Conservation (phyloP, 2,888 invertebrate genomes). For the Cataglyphis albicans region DNA sequence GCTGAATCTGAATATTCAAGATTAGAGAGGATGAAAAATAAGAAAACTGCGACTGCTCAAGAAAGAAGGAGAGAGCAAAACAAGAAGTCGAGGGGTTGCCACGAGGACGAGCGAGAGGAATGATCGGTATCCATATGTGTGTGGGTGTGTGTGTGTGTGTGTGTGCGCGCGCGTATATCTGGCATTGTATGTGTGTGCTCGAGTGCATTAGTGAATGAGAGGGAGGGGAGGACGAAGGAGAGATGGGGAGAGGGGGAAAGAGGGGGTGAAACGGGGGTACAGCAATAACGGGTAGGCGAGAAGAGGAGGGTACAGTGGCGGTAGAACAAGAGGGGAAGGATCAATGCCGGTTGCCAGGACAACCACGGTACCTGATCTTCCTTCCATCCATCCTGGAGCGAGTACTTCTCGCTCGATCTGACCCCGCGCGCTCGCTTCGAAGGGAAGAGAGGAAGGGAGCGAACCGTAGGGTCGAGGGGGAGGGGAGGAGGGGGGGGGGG, state of each 20-base stretch:
- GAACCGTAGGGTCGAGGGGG: not conserved
- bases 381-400: conserved; percentile 79
- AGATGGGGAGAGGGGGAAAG: conserved; percentile 30
- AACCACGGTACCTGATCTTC: conserved; percentile 84
- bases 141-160: conserved; percentile 22
- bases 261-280: conserved; percentile 39
- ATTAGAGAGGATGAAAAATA: conserved; percentile 22
- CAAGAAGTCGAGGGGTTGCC: conserved; percentile 25
- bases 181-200: not conserved
- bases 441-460: not conserved
- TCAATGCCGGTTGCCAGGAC: conserved; percentile 85
- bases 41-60: conserved; percentile 5
- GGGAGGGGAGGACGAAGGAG: conserved; percentile 3
- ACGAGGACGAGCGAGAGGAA: conserved; percentile 48
- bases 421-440: conserved; percentile 51
- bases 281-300: conserved; percentile 64
- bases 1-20: conserved; percentile 38
- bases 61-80: conserved; percentile 15
- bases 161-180: not conserved
- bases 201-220: conserved; percentile 52
- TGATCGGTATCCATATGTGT: conserved; percentile 45
- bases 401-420: conserved; percentile 72
- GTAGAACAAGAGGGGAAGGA: conserved; percentile 82
- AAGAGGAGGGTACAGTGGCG: conserved; percentile 64
- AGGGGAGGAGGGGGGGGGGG: too few species aligned